phyloP scores from a whole-genome alignment of 1,140 invertebrate species.

The Tetraneura akinire region DNA sequence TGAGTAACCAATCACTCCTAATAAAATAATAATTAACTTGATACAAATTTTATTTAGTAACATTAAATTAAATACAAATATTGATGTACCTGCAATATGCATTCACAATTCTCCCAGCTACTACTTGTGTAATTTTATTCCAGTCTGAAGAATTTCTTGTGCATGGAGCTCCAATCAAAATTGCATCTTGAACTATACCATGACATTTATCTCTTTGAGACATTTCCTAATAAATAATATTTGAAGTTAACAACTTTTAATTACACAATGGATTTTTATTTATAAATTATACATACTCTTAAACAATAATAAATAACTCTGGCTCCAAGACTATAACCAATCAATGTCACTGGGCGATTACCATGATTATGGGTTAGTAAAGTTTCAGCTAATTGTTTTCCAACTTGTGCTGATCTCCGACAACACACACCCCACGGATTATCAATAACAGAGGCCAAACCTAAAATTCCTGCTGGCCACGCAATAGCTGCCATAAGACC shows the following conservation, averaged over 20 bases:
- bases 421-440: conserved; percentile 78
- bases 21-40: too few species aligned
- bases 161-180: conserved; percentile 72
- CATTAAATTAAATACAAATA: neutral
- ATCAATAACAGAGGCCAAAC: conserved; percentile 69
- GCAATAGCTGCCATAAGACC: conserved; percentile 70
- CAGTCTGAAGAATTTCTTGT: conserved; percentile 63
- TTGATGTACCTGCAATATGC: conserved; percentile 65
- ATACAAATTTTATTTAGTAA: neutral
- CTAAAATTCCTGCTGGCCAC: conserved; percentile 70
- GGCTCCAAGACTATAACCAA: conserved; percentile 74
- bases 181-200: conserved; percentile 73
- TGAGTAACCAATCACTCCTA: conserved; percentile 70
- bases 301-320: conserved; percentile 74
- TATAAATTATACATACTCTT: conserved; percentile 56
- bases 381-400: conserved; percentile 71
- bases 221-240: conserved; percentile 56
- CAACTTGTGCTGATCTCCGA: conserved; percentile 67
- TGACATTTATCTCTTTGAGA: conserved; percentile 62
- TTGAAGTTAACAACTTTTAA: too few species aligned
- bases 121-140: conserved; percentile 64
- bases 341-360: conserved; percentile 71
- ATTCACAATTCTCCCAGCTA: conserved; percentile 69
- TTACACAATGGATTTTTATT: too few species aligned
- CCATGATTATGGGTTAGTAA: conserved; percentile 69